phyloP scores from a whole-genome alignment of 92 coral and sea anemone genomes.

The Galaxea fascicularis region DNA sequence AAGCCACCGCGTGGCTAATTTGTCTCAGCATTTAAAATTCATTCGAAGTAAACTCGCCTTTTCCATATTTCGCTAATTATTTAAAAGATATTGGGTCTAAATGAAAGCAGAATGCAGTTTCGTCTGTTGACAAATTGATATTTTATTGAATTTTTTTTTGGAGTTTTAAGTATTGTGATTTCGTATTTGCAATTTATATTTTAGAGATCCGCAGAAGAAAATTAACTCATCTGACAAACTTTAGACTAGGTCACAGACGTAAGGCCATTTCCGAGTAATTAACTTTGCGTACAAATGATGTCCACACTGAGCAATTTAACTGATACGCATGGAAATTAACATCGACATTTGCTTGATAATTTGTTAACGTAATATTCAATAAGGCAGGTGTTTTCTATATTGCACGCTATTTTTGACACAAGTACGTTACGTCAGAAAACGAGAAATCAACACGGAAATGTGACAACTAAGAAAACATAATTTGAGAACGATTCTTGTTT shows the following conservation, averaged over 20 bases:
- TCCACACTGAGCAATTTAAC: too few relatives aligned
- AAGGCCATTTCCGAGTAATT: too few relatives aligned
- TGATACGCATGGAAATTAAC: too few relatives aligned
- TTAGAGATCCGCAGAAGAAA: neutral
- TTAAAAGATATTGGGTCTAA: too few relatives aligned
- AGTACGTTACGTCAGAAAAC: neutral
- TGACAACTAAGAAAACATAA: neutral
- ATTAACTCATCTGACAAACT: neutral
- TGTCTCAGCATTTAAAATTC: neutral
- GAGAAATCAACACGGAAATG: conserved; percentile 5
- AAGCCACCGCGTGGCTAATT: neutral
- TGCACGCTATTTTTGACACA: too few relatives aligned
- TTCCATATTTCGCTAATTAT: neutral
- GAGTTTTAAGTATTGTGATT: neutral
- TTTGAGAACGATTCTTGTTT: neutral
- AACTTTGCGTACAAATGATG: too few relatives aligned
- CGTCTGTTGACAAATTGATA: too few relatives aligned
- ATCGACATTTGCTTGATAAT: too few relatives aligned
- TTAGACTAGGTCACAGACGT: too few relatives aligned
- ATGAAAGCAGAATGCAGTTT: too few relatives aligned
- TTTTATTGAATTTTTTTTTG: neutral
- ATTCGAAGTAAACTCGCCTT: neutral
- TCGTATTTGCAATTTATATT: neutral
- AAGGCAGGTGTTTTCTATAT: too few relatives aligned
- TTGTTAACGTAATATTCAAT: too few relatives aligned